A percentile compares a stretch with the other conserved stretches of the same genome.
These are phyloP conservation scores for Cantharis flavilabris DNA, from an alignment of 2,888 invertebrate species.

Conservation along the genomic window DNA sequence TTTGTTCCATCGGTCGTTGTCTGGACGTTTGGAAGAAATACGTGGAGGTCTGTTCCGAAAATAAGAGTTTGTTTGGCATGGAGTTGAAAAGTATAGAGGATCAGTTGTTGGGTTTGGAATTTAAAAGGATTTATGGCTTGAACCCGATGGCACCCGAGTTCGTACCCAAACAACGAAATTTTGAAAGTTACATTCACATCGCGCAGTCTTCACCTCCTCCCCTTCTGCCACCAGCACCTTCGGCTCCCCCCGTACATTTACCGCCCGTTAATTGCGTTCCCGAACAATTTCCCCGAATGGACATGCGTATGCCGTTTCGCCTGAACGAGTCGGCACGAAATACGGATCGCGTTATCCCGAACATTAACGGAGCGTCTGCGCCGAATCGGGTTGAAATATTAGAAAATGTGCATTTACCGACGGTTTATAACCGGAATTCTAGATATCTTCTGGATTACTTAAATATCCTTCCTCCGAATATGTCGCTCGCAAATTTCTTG, in stretches of 20 bases:
- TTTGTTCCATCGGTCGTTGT: conserved; percentile 80
- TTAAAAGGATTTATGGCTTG: conserved; percentile 75
- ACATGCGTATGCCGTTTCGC: not conserved
- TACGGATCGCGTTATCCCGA: not conserved
- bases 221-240: conserved; percentile 5
- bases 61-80: conserved; percentile 72
- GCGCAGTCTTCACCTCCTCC: conserved; percentile 13
- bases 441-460: conserved; percentile 45
- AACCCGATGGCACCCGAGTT: conserved; percentile 84
- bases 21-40: conserved; percentile 82
- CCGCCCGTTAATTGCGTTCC: conserved; percentile 20
- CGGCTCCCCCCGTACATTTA: conserved; percentile 29
- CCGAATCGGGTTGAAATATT: conserved; percentile 60
- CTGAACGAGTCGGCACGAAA: not conserved
- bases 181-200: conserved; percentile 56
- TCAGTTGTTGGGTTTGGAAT: conserved; percentile 73
- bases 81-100: conserved; percentile 70
- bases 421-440: conserved; percentile 35
- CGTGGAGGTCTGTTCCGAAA: conserved; percentile 72
- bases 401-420: conserved; percentile 62
- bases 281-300: not conserved
- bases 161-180: conserved; percentile 65
- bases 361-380: not conserved
- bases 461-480: conserved; percentile 60
- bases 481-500: conserved; percentile 63